phyloP scores from a whole-genome alignment of 2,888 invertebrate genomes.

The Drosophila parthenogenetica region DNA sequence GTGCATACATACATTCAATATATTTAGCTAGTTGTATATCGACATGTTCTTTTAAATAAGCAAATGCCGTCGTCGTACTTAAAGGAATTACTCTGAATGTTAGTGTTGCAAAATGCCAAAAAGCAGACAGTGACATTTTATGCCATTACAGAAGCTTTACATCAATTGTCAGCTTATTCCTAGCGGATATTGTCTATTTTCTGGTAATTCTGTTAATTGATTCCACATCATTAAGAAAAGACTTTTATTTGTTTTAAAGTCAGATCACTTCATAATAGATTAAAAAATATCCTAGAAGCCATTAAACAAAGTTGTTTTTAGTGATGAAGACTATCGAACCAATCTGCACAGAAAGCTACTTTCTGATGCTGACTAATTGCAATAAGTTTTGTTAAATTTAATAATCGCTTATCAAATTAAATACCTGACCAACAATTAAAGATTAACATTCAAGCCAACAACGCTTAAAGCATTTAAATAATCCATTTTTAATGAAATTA shows the following conservation, averaged over 20 bases:
- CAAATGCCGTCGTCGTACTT: not conserved
- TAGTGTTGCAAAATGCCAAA: slow-evolving; percentile 23
- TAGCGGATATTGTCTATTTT: not conserved
- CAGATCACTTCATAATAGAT: not conserved
- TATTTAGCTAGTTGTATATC: slow-evolving; percentile 38
- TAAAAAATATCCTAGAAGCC: no score
- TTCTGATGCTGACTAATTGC: no score
- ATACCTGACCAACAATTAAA: no score
- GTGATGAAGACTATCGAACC: no score
- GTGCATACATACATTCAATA: slow-evolving; percentile 45
- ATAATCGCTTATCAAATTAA: no score
- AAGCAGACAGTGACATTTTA: not conserved
- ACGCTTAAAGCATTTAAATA: not conserved
- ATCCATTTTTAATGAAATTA: not conserved
- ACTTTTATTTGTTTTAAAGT: not conserved
- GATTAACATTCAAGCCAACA: not conserved
- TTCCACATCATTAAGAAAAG: not conserved
- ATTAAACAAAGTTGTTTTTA: no score
- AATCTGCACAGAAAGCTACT: no score
- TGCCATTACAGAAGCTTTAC: not conserved
- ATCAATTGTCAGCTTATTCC: slow-evolving; percentile 7
- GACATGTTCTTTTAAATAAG: slow-evolving; percentile 16
- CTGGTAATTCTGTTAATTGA: not conserved
- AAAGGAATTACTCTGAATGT: slow-evolving; percentile 28
- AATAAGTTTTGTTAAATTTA: no score